Evolutionary conservation across 2,113 vertebrate species (phyloP).

Genomic region (Tachysurus vachellii): DNA sequence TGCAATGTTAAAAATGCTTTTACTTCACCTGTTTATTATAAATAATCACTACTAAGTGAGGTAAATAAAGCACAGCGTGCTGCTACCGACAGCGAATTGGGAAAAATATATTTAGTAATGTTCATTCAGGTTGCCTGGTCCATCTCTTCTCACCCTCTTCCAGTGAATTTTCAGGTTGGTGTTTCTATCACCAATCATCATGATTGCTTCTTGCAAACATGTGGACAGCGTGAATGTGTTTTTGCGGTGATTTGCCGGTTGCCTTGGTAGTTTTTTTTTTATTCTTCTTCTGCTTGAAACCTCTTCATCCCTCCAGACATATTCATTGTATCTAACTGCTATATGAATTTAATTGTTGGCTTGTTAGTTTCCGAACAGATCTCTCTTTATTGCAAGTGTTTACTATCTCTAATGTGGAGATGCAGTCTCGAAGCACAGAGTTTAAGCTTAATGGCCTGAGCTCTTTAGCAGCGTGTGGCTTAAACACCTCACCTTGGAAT

Average conservation of each 20-base stretch:
- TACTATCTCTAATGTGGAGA: not conserved
- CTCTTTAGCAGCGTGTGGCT: conserved; percentile 61
- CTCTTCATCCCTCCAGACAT: not conserved
- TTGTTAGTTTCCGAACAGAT: not conserved
- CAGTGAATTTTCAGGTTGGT: not conserved
- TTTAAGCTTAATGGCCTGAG: conserved; percentile 59
- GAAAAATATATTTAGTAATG: not conserved
- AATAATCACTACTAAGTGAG: not conserved
- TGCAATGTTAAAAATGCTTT: not conserved
- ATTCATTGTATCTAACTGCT: not conserved
- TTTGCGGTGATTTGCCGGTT: not conserved
- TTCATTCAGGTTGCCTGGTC: not conserved
- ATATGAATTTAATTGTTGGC: not conserved
- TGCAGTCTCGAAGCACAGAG: conserved; percentile 3
- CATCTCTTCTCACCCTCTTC: not conserved
- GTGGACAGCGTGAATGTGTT: not conserved
- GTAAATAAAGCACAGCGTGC: not conserved
- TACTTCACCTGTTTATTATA: not conserved
- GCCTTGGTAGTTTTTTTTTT: not conserved
- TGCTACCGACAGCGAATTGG: not conserved
- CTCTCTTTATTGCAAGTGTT: not conserved
- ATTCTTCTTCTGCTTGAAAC: not conserved
- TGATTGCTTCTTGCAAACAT: not conserved
- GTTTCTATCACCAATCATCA: not conserved
- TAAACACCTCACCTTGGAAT: conserved; percentile 68